Evolutionary conservation across 2,888 invertebrate genomes (phyloP).

Genomic region (Xylophagus ater): DNA sequence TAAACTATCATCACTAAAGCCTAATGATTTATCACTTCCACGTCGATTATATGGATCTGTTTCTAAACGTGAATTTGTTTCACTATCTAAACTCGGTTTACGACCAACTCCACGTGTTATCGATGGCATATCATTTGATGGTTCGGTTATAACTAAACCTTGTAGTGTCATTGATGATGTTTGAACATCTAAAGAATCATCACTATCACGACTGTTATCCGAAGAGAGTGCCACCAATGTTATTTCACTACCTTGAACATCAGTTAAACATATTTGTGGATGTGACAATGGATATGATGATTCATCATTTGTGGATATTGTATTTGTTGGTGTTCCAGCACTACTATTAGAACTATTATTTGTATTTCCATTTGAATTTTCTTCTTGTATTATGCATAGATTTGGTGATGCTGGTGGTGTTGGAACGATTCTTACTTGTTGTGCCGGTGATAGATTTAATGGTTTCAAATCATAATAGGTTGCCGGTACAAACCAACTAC

Average conservation of each 20-base stretch:
- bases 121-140: constrained; percentile 63
- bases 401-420: constrained; percentile 39
- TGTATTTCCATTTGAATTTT: constrained; percentile 46
- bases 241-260: constrained; percentile 76
- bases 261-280: constrained; percentile 87
- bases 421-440: constrained; percentile 36
- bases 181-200: constrained; percentile 55
- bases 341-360: constrained; percentile 26
- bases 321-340: constrained; percentile 4
- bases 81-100: constrained; percentile 54
- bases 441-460: constrained; percentile 36
- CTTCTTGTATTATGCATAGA: constrained; percentile 69
- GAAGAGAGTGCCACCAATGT: constrained; percentile 63
- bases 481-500: constrained; percentile 31
- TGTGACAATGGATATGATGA: constrained; percentile 39
- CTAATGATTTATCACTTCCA: constrained; percentile 57
- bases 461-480: constrained; percentile 36
- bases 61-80: constrained; percentile 26
- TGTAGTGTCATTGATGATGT: constrained; percentile 34
- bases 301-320: constrained; percentile 12
- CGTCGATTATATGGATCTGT: constrained; percentile 42
- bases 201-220: constrained; percentile 61
- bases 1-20: constrained; percentile 62
- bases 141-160: constrained; percentile 58
- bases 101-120: constrained; percentile 69